These are phyloP conservation scores for Noturus placidus DNA, from an alignment of 2,113 vertebrate genomes.

Conservation along the genomic window DNA sequence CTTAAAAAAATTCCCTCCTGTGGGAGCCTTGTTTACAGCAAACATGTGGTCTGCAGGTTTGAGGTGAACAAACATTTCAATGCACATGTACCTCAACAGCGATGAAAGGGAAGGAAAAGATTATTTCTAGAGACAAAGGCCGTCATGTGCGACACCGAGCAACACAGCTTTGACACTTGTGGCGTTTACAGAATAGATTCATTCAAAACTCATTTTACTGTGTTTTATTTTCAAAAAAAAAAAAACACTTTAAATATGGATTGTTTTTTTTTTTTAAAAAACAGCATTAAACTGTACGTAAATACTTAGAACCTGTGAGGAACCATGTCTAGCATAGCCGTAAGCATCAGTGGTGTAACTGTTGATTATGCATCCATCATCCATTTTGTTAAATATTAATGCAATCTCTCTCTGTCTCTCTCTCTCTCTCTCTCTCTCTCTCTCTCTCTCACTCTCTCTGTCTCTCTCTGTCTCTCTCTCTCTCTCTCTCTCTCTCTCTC, in stretches of 20 bases:
- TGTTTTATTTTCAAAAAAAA: neutral
- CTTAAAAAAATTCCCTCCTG: conserved; percentile 44
- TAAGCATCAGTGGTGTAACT: conserved; percentile 22
- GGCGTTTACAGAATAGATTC: neutral
- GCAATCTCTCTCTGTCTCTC: neutral
- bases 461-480: conserved; percentile 4
- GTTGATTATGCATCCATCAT: conserved; percentile 29
- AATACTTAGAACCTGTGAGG: neutral
- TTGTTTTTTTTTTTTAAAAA: no score
- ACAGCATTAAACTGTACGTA: neutral
- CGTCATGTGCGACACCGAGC: neutral
- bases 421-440: conserved; percentile 2
- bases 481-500: conserved; percentile 2
- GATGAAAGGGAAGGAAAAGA: neutral
- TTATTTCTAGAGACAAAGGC: conserved; percentile 16
- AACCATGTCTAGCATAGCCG: neutral
- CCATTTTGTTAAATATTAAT: conserved; percentile 22
- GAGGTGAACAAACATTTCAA: conserved; percentile 28
- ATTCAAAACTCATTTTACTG: neutral
- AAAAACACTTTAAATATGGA: neutral
- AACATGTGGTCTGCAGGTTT: conserved; percentile 36
- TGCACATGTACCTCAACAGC: neutral
- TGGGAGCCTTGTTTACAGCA: conserved; percentile 34
- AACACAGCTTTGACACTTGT: neutral
- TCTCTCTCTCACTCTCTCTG: neutral